Base-by-base conservation (phyloP, 2,888 invertebrate species). In the Fabriciana adippe region DNA sequence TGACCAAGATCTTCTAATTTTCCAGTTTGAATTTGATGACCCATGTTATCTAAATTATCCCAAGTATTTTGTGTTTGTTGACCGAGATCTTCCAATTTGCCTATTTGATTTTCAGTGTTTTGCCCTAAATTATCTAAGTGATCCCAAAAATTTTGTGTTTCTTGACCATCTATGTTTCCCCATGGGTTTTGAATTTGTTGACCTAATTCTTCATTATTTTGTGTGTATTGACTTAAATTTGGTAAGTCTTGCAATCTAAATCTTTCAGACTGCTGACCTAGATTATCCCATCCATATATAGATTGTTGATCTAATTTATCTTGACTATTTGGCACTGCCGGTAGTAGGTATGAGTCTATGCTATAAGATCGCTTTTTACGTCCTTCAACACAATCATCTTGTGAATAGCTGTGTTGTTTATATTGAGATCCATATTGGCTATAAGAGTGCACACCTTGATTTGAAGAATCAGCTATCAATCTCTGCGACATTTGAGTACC, bases 341-440 rank as follows among this genome's bases (percentile, higher is more conserved):
- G 26, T 67, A 75, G 72, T 70, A 77, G 69, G 66, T 68, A 71
- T 47, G 79, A 75, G 53, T 77, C 73, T 53, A 71, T 66, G 55
- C 79, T 74, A 63, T 81, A 80, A 65, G 92, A 90, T 65, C 92
- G 83, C 55, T 81, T 83, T 47, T 85, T 80, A 55, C 88, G 84
- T 59, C 82, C 73, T 70, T 84, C 85, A 54, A 87, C 87, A 73
- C 88, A 90, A 68, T 74, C 67, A 78, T 76, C 67, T 82, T 83
- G 15, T 73, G 76, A 61, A 73, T 72, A 41, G 8, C 35, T 48
- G 74, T 73, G 77, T 71, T 84, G 80, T 61, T 78, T 82, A 55
- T 81, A 78, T 50, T 79, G 80, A 35, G 85, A 80, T 48, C 84
- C 85, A 71, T 84, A 80, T 67, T 80, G 80, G 61, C 83, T 81